Evolutionary conservation across 1,140 invertebrate species (phyloP).

Genomic region (Belonocnema kinseyi): DNA sequence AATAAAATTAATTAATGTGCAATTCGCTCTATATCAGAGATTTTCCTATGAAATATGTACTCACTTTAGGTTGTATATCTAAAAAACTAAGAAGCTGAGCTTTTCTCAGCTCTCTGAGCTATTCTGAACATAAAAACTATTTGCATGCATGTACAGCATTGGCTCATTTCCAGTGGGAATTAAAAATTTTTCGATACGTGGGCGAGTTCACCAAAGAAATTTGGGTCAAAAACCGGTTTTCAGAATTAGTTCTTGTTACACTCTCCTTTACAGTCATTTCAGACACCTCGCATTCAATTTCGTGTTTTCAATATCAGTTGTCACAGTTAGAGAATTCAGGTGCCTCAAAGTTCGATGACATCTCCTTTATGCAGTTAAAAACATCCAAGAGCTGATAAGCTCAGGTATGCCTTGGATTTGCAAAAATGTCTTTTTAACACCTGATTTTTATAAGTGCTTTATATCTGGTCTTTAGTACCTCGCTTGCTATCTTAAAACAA

Average conservation of each 20-base stretch:
- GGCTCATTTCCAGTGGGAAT: not conserved
- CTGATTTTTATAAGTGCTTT: conserved; percentile 2
- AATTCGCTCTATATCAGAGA: no score
- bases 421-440: conserved; percentile 9
- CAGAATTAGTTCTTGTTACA: not conserved
- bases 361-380: not conserved
- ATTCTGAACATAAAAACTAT: no score
- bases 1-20: no score
- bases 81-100: no score
- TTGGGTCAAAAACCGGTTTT: conserved; percentile 10
- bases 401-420: not conserved
- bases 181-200: not conserved
- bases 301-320: not conserved
- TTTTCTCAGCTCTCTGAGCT: no score
- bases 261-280: conserved; percentile 4
- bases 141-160: no score
- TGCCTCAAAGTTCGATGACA: conserved; percentile 12
- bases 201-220: not conserved
- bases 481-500: not conserved
- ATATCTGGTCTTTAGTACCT: not conserved
- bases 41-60: not conserved
- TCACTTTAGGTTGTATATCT: not conserved
- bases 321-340: conserved; percentile 24
- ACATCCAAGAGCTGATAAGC: not conserved
- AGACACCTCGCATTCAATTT: not conserved